Percentiles rank a stretch among this genome's conserved stretches.
These are phyloP conservation scores for Poecile atricapillus DNA, from an alignment of 2,113 vertebrate species.

Conservation along the genomic window DNA sequence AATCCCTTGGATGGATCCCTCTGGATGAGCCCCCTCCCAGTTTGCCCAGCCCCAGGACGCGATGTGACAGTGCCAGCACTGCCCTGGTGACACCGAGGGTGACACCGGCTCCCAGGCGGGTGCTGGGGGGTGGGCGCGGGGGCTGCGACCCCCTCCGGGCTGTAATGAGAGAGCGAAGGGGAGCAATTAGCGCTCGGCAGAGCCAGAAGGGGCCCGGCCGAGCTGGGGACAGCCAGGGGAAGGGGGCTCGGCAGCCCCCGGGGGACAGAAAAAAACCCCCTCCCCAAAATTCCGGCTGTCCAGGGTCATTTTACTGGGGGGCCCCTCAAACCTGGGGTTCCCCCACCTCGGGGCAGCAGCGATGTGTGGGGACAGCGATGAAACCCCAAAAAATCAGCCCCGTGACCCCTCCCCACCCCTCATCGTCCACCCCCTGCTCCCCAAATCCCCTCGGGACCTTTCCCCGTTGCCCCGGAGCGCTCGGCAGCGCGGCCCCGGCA, in stretches of 20 bases:
- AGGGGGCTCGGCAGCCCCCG: not conserved
- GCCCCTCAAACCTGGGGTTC: not conserved
- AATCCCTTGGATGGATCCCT: not conserved
- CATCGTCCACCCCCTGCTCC: not conserved
- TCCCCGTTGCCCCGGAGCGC: not conserved
- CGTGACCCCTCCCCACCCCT: rapidly evolving
- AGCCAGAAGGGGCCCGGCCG: conserved; percentile 24
- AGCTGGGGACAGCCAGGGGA: not conserved
- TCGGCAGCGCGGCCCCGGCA: not conserved
- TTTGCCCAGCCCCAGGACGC: not conserved
- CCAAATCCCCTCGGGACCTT: not conserved
- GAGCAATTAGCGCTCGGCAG: not conserved
- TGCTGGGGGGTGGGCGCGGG: not conserved
- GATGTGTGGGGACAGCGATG: not conserved
- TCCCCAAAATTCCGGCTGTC: rapidly evolving
- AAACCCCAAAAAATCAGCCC: not conserved
- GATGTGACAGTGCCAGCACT: not conserved
- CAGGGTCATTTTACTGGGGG: rapidly evolving
- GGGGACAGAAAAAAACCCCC: not conserved
- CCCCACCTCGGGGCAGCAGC: not conserved
- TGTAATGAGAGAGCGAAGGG: not conserved
- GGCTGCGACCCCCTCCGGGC: not conserved
- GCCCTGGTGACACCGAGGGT: not conserved
- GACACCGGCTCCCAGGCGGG: not conserved
- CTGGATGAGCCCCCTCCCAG: too few relatives aligned